phyloP scores from a whole-genome alignment of 1,140 invertebrate species.

The Lamellibrachia luymesi region DNA sequence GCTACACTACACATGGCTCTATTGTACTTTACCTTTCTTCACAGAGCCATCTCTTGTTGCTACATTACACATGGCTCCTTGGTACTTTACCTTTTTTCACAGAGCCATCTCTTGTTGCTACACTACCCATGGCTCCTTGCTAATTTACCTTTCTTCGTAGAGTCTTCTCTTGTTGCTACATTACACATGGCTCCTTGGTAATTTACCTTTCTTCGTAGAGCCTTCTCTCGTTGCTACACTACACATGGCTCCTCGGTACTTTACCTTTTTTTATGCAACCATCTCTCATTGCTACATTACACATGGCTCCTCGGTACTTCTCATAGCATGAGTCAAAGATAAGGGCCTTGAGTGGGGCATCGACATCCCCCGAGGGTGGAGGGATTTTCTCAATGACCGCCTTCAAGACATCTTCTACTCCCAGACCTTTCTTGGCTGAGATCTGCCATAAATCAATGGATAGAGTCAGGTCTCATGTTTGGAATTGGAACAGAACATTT shows the following conservation, averaged over 20 bases:
- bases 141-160: constrained; percentile 63
- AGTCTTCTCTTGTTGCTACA: constrained; percentile 61
- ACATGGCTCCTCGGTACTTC: constrained; percentile 79
- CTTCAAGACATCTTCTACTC: constrained; percentile 74
- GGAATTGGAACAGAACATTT: too few relatives aligned
- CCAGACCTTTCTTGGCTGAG: constrained; percentile 79
- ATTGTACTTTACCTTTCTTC: constrained; percentile 67
- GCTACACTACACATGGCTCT: not conserved
- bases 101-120: constrained; percentile 60
- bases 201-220: constrained; percentile 56
- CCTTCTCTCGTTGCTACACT: constrained; percentile 64
- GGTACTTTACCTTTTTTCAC: constrained; percentile 49
- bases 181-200: constrained; percentile 82
- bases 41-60: constrained; percentile 39
- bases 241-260: constrained; percentile 79
- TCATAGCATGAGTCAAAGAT: constrained; percentile 96
- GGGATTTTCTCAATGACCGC: constrained; percentile 78
- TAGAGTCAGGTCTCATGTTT: not conserved
- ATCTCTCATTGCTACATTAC: constrained; percentile 65
- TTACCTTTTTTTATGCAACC: constrained; percentile 56
- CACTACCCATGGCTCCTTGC: constrained; percentile 77
- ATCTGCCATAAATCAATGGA: constrained; percentile 38
- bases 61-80: not conserved
- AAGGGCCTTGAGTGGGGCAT: constrained; percentile 72
- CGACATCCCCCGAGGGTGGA: constrained; percentile 63